Conservation (phyloP, 2,113 vertebrate genomes). For the Hucho hucho region DNA sequence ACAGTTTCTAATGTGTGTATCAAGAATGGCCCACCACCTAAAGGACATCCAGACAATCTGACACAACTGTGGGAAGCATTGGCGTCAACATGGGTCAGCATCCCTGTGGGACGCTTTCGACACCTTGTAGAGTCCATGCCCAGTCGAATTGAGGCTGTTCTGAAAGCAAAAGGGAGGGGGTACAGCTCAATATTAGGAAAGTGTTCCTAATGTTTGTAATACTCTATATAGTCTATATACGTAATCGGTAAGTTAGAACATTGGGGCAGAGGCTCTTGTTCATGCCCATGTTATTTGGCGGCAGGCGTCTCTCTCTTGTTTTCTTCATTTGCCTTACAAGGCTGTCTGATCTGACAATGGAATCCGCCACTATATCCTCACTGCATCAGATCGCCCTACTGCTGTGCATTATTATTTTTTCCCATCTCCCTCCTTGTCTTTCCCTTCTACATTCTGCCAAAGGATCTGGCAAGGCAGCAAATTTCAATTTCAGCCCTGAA, state of each 20-base stretch:
- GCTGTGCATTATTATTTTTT: conserved; percentile 30
- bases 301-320: neutral
- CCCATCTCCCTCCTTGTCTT: conserved; percentile 17
- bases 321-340: conserved; percentile 18
- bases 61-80: no score
- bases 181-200: no score
- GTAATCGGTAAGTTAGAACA: neutral
- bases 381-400: conserved; percentile 21
- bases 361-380: conserved; percentile 15
- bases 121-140: no score
- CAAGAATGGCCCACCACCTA: no score
- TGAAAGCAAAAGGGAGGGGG: no score
- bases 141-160: no score
- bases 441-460: conserved; percentile 39
- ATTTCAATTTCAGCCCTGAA: conserved; percentile 57
- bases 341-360: conserved; percentile 41
- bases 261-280: neutral
- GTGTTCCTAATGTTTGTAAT: no score
- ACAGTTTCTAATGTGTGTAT: no score
- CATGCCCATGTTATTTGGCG: neutral
- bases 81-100: no score
- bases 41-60: no score
- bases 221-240: no score
- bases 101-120: no score
- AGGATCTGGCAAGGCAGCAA: conserved; percentile 47